Evolutionary conservation across 2,113 vertebrate species (phyloP).

Genomic region (Chaetops frenatus): DNA sequence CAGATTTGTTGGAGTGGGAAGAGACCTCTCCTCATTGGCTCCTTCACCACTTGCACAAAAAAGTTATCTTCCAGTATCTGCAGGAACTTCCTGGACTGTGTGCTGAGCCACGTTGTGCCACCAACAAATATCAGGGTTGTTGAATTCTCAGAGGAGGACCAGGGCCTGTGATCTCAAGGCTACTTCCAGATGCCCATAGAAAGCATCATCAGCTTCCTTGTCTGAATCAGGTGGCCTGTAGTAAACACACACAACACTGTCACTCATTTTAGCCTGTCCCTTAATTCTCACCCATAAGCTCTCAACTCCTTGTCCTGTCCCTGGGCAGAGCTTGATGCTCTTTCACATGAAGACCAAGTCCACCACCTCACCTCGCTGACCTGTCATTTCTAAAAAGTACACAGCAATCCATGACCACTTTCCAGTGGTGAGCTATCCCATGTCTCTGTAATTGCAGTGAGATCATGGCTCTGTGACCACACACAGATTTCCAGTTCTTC

Average conservation of each 20-base stretch:
- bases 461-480: not conserved
- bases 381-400: not conserved
- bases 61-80: not conserved
- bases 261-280: not conserved
- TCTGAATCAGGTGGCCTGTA: not conserved
- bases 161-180: not conserved
- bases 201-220: not conserved
- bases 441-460: not conserved
- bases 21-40: not conserved
- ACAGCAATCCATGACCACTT: not conserved
- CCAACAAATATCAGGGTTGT: not conserved
- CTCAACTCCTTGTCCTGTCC: not conserved
- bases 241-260: no score
- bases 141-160: not conserved
- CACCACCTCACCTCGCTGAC: not conserved
- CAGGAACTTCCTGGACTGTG: not conserved
- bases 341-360: not conserved
- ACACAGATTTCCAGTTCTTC: not conserved
- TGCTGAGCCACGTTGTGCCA: rapidly evolving
- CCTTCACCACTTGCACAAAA: not conserved
- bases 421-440: not conserved
- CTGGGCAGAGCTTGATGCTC: not conserved
- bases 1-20: not conserved
- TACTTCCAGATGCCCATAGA: not conserved
- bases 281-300: not conserved